Evolutionary conservation across 2,888 invertebrate genomes (phyloP), one percentile per base, ranked within the genome.

Genomic region (Synergus itoensis): DNA sequence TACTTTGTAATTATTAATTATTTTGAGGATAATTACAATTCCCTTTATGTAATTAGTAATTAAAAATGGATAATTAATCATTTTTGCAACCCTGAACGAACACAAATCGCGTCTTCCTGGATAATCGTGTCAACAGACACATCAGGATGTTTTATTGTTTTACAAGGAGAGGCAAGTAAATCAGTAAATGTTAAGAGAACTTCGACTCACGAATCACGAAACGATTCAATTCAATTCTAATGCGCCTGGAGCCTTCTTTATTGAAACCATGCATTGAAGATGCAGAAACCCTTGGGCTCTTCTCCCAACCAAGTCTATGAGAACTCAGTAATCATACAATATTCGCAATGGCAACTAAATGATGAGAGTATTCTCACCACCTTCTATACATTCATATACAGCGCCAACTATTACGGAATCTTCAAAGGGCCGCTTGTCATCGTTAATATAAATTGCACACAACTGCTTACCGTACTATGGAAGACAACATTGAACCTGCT

Each of bases 311-410:
- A 5, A 7, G 36, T 36, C 5, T 77, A 81, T 79, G 77, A 80
- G 77, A 83, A 80, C 79, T 80, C 78, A 65, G 78, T 67, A 79
- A 81, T 81, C n/a, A 78, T 28, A 28, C 80, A 80, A 81, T 65
- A 77, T 79, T 81, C 14, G 80, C 82, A 80, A 82, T 81, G 80
- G 43, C 69, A 78, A 79, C 77, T 81, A 81, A 87, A 88, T 87
- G 87, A 89, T 87, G 89, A 89, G 89, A 89, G 88, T 90, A 87
- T 90, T 90, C 90, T 89, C 89, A 88, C 90, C 89, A 85, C 85
- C 85, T 86, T 87, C 83, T 11, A 18, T 57, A 28, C 62, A 79
- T 7, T 18, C 11, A 9, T 11, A 18, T 18, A 28, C 14, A 4
- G 14, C 14, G 12, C 60, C 21, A 36, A 73, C 36, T 73, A 73